These are phyloP conservation scores for Aphelocoma californica DNA, from an alignment of 2,797 vertebrate species.

Conservation along the genomic window DNA sequence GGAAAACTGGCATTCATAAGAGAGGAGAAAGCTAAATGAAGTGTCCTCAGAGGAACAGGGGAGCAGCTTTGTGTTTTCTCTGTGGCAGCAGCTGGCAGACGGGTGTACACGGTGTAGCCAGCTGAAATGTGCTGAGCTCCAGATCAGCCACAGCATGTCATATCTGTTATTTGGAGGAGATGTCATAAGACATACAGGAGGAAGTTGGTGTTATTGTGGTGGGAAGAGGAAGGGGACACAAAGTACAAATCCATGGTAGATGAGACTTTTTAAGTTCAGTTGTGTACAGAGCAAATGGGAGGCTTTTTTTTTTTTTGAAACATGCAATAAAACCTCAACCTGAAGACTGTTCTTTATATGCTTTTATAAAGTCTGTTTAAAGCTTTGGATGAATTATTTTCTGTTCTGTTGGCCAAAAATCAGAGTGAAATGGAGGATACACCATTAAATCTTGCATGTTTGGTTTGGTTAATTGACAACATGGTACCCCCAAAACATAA, in stretches of 20 bases:
- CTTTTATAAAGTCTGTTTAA: background rate
- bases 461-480: background rate
- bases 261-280: background rate
- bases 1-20: background rate
- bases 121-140: background rate
- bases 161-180: constrained; percentile 1
- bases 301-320: background rate
- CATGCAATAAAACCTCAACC: background rate
- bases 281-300: background rate
- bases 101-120: accelerated
- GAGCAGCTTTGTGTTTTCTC: background rate
- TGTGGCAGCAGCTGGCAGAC: background rate
- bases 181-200: constrained; percentile 38
- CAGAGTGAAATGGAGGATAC: background rate
- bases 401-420: background rate
- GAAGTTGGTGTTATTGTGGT: constrained; percentile 43
- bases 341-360: background rate
- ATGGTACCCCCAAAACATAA: background rate
- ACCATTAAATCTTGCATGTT: background rate
- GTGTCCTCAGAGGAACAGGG: background rate
- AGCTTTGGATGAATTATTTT: background rate
- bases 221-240: background rate
- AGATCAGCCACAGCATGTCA: background rate
- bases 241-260: background rate
- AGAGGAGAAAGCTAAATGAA: background rate